Base-by-base conservation (phyloP, 2,113 vertebrate genomes). In the Melanerpes formicivorus region DNA sequence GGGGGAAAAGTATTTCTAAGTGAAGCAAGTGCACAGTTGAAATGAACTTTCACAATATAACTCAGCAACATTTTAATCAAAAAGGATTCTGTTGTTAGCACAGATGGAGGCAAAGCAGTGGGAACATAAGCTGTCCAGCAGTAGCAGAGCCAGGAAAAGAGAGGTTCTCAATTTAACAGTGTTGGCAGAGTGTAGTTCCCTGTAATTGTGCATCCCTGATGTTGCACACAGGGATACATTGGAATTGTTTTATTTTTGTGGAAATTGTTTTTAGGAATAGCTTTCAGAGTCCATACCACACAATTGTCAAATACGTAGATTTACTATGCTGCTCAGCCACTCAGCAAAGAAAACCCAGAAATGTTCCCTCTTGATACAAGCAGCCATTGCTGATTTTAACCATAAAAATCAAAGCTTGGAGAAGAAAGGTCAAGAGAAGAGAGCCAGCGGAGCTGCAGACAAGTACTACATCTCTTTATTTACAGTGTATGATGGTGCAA, bases 61-160 rank as follows among this genome's bases (percentile, higher is more conserved):
- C 69, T 93, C 69, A 63, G 90, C 64, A 91, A 87, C 81, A 81
- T 91, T 95, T 84, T 94, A 87, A 95, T 90, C 84, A 91, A 76
- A 95, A 96, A 96, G 77, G 90, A 90, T 89, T 95, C 84, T 71
- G 86, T 89, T 95, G 60, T 94, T 93, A 95, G 95, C 81, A 90
- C 94, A 95, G 94, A 96, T 93, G 93, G 90, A 94, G 62, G 69
- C 77, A 80, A 64, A 93, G 65, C 87, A 90, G 67, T 73, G 73
- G 66, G 60, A 93, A 64, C 62, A 89, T 37, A 93, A 93, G 44
- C 78, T 93, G 91, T 87, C 94, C 93, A 96, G 70, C 37, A 90
- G 65, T 2, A 78, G 67, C 80, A 78, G 76, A 85, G 94, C 84
- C 84, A 95, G 93, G 65, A 94, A 90, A 86, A 27, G 25, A 91